Evolutionary conservation across 2,888 invertebrate species (phyloP), one percentile per base, ranked within the genome.

Genomic region (Eupithecia pulchellata): DNA sequence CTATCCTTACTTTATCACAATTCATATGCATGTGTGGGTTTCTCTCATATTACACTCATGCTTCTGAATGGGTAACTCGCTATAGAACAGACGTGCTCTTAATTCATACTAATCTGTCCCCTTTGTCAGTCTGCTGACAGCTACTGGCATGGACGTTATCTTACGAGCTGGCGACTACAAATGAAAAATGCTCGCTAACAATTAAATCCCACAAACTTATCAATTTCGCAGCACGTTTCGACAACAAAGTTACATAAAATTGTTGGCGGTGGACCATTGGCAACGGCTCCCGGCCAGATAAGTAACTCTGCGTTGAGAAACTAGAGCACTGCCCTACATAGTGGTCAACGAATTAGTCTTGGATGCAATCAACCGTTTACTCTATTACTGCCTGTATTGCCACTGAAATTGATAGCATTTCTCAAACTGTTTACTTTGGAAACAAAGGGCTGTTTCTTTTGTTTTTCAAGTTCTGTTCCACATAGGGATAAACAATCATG

Each of bases 241-340:
- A 91, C 89, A 93, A 91, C 89, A 90, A 88, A 89, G 91, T 93
- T 93, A 92, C 89, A 92, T 92, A 91, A 93, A 92, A 86, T 84
- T 79, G 87, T 88, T 89, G 87, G 87, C 89, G 83, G 87, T 87
- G 86, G 85, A 85, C 84, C 81, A 91, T 87, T 91, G 92, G 90
- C 90, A 91, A 88, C 86, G 84, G 84, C 89, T 91, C 88, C 91
- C 88, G 87, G 81, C 86, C 83, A 89, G 91, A 91, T 92, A 91
- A 89, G 87, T 91, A 88, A 88, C 88, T 87, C 86, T 82, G 82
- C 86, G 89, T 93, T 93, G 91, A 89, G 93, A 92, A 93, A 93
- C 90, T 91, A 89, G 92, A 90, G 82, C 91, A 85, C 81, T 86
- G 90, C 83, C 91, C 91, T 88, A 92, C 91, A 90, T 91, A 81